These are phyloP conservation scores for Beroe forskalii DNA, from an alignment of 37 sponge, comb jelly and placozoan species.

Conservation along the genomic window DNA sequence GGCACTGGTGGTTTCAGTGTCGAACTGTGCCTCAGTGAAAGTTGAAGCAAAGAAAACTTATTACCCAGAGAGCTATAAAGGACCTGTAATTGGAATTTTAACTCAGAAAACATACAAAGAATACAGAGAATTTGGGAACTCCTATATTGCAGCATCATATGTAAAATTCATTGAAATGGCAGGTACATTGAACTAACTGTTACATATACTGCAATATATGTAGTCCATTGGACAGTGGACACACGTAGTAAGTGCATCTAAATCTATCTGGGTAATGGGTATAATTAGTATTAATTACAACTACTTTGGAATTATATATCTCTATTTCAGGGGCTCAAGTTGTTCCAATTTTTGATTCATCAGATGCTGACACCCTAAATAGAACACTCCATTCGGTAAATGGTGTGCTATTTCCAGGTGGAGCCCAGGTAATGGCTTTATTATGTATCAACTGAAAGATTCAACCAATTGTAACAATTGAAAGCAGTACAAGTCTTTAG, in stretches of 20 bases:
- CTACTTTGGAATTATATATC: neutral
- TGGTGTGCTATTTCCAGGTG: conserved; percentile 33
- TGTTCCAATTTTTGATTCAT: conserved; percentile 29
- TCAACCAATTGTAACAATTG: no score
- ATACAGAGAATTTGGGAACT: neutral
- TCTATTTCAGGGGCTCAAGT: conserved; percentile 20
- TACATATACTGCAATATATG: no score
- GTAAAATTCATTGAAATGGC: conserved; percentile 89
- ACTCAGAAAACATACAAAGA: conserved; percentile 12
- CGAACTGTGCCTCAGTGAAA: neutral
- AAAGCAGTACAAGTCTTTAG: no score
- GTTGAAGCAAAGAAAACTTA: neutral
- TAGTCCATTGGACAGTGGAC: no score
- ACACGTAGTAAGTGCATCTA: no score
- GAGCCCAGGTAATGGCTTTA: conserved; percentile 14
- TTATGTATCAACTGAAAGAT: no score
- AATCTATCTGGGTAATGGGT: no score
- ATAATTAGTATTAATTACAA: no score
- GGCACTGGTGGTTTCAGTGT: neutral
- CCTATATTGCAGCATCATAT: conserved; percentile 89
- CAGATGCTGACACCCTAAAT: neutral
- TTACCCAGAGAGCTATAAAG: neutral
- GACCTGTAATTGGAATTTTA: conserved; percentile 56
- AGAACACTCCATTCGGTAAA: conserved; percentile 30
- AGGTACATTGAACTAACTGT: no score